A percentile compares a stretch with the other conserved stretches of the same genome.
Conservation (phyloP, 2,797 vertebrate species). For the Lemur catta region DNA sequence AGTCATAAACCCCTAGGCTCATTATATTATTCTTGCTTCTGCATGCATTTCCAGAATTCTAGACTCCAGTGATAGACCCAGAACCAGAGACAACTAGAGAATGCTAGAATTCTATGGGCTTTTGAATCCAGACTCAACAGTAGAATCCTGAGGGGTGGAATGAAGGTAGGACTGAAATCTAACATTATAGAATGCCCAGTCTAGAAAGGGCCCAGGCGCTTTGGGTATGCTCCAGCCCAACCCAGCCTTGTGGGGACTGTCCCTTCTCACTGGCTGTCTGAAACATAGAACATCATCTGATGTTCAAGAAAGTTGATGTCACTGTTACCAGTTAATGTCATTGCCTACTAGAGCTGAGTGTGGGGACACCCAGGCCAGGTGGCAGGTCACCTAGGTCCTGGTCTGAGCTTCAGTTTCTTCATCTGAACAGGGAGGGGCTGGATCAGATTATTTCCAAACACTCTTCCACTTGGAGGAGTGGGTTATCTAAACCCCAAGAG, state of each 20-base stretch:
- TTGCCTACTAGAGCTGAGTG: not conserved
- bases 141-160: not conserved
- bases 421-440: not conserved
- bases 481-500: not conserved
- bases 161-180: not conserved
- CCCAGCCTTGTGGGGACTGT: not conserved
- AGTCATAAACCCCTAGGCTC: not conserved
- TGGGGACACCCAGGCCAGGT: not conserved
- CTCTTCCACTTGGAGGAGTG: not conserved
- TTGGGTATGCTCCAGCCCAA: not conserved
- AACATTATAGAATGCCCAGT: not conserved
- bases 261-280: not conserved
- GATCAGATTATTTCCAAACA: not conserved
- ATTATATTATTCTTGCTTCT: conserved; percentile 12
- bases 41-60: not conserved
- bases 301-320: not conserved
- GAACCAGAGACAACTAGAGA: not conserved
- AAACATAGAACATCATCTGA: not conserved
- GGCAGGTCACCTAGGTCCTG: not conserved
- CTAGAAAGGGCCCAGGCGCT: not conserved
- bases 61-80: not conserved
- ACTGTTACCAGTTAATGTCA: not conserved
- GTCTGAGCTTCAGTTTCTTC: conserved; percentile 4
- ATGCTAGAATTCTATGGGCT: not conserved
- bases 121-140: not conserved